These are phyloP conservation scores for Neoascia interrupta DNA, from an alignment of 2,888 invertebrate species.

Conservation along the genomic window DNA sequence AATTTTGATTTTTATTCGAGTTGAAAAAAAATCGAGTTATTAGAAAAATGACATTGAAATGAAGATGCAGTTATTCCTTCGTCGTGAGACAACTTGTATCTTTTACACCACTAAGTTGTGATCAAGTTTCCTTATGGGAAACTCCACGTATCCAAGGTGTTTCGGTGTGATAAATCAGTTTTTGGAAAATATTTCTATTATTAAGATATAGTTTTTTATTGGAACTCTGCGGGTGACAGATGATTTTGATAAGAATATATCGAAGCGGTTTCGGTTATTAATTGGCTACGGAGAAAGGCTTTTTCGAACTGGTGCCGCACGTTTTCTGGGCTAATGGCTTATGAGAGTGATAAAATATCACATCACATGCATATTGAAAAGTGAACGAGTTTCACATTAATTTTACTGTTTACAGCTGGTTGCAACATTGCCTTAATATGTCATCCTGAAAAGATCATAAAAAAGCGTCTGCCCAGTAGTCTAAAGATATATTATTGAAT, in stretches of 20 bases:
- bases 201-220: constrained; percentile 60
- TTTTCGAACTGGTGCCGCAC: not conserved
- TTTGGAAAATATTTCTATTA: constrained; percentile 22
- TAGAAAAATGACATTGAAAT: constrained; percentile 54
- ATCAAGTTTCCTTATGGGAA: constrained; percentile 30
- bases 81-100: constrained; percentile 36
- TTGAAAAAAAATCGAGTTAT: constrained; percentile 39
- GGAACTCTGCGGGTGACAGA: constrained; percentile 61
- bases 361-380: too few species aligned
- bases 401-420: too few species aligned
- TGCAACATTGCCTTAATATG: too few species aligned
- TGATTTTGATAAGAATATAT: constrained; percentile 45
- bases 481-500: too few species aligned
- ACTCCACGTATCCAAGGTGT: constrained; percentile 15
- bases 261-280: constrained; percentile 27
- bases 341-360: not conserved
- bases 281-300: constrained; percentile 8
- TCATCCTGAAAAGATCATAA: too few species aligned
- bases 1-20: constrained; percentile 41
- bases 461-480: too few species aligned
- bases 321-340: constrained; percentile 33
- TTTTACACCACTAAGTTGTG: constrained; percentile 24
- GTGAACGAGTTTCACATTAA: too few species aligned
- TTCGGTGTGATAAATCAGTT: constrained; percentile 38
- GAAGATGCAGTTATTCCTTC: constrained; percentile 59